Evolutionary conservation across 2,113 vertebrate genomes (phyloP), one percentile per base, ranked within the genome.

Genomic region (Alethe diademata): DNA sequence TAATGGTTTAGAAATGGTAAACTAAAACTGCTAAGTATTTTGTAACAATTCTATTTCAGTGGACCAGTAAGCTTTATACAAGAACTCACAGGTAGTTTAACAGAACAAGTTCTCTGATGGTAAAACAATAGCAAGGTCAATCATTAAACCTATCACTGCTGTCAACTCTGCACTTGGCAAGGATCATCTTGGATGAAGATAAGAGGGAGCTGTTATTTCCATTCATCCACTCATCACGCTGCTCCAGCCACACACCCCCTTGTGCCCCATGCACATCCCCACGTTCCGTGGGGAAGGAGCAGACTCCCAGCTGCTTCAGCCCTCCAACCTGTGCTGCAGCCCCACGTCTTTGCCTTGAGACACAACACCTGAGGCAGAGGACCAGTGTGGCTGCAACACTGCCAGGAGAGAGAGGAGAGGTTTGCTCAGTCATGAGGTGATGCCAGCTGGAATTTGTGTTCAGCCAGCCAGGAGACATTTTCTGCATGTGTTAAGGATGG

Each of bases 381-480:
- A 86, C 42, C 5, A 0, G 23, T 1, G 0, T 1, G 1, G 50
- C 73, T n/a, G 38, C 24, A 73, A 47, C 9, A 5, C 33, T 1
- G 1, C 29, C 1, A 0, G 47, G 35, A 69, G 40, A 36, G 18
- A 57, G 4, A 25, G 40, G 12, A 11, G 2, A 57, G 62, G 17
- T 70, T 38, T 62, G 33, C 40, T 78, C 61, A 38, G 48, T 57
- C 61, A 11, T 1, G 65, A 86, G 60, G 57, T 19, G 48, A 75
- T 84, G 93, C 80, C 91, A 92, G 89, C 88, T 87, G 53, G 91
- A 89, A 78, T 75, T 57, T 56, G 51, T 12, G 65, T 50, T 89
- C 79, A 60, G 76, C 11, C 91, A 74, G 64, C 51, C 86, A 74
- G 73, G 45, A 95, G 48, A 54, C 40, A 45, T 91, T 75, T 93